Percentiles rank a stretch among this genome's conserved stretches.
phyloP scores from a whole-genome alignment of 2,797 vertebrate species.

The Alcedo quadribrachys region DNA sequence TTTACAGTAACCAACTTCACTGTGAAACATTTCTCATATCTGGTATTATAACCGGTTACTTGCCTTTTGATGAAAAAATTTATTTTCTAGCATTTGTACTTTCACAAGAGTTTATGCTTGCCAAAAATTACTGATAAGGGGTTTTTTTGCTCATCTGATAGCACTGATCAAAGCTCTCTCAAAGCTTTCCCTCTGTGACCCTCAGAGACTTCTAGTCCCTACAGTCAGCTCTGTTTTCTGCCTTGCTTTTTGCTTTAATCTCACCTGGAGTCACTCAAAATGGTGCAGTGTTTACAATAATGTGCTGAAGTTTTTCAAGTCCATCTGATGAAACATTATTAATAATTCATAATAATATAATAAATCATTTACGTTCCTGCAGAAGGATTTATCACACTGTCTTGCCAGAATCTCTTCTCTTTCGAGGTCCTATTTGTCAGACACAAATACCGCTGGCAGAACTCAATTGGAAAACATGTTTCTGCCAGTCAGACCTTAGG shows the following conservation, averaged over 20 bases:
- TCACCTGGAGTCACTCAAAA: slow-evolving; percentile 30
- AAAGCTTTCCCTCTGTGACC: background rate
- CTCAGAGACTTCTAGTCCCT: background rate
- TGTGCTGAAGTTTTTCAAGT: slow-evolving; percentile 37
- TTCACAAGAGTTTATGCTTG: background rate
- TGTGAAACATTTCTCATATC: background rate
- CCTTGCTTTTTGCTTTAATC: slow-evolving; percentile 50
- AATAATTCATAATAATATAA: slow-evolving; percentile 70
- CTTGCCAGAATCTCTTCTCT: slow-evolving; percentile 37
- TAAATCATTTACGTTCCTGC: slow-evolving; percentile 72
- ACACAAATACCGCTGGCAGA: slow-evolving; percentile 63
- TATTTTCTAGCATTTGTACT: background rate
- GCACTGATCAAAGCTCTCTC: background rate
- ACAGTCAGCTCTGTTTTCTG: background rate
- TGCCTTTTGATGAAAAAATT: background rate
- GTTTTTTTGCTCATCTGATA: background rate
- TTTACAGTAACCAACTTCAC: background rate
- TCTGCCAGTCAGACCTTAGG: slow-evolving; percentile 65
- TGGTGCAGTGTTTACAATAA: slow-evolving; percentile 31
- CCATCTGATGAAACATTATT: slow-evolving; percentile 54
- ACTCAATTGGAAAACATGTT: slow-evolving; percentile 63
- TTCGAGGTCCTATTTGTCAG: slow-evolving; percentile 64
- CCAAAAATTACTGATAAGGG: background rate
- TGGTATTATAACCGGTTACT: background rate
- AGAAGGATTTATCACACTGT: slow-evolving; percentile 64